Evolutionary conservation across 2,888 invertebrate genomes (phyloP), one percentile per base, ranked within the genome.

Genomic region (Tinea pellionella): DNA sequence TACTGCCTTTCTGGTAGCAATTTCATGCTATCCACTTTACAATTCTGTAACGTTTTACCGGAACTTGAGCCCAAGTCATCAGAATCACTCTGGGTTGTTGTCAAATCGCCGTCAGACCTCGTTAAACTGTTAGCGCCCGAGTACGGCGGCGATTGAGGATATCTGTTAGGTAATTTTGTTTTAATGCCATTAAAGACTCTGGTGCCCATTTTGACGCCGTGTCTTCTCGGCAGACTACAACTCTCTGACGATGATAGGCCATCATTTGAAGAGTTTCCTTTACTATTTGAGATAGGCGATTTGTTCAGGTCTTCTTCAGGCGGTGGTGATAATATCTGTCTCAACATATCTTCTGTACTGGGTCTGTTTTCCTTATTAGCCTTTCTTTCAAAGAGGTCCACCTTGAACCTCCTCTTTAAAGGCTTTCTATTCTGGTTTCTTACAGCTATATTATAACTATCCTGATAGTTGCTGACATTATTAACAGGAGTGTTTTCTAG

Each of bases 181-280:
- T 77, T 81, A 65, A 77, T 72, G 32, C 86, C 88, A 73, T 88
- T 87, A 67, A 92, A 92, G 9, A 92, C 92, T 68, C 92, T 88
- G 8, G 92, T 92, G 9, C 92, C 93, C 93, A 93, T 93, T 81
- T 92, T 92, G 2, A 93, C 93, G 2, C 93, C 92, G 66, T 90
- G 86, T 63, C 92, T 84, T 66, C 91, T 81, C 32, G 89, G 88
- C 63, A 88, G 77, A 65, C 87, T 88, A 63, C 77, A 77, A 62
- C 85, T 86, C 70, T 88, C 88, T 61, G 88, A 84, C 15, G 88
- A 88, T 42, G 88, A 88, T 18, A 88, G 67, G 1, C 82, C 80
- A 65, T 88, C 88, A 69, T 80, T 86, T 1, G 85, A 83, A 11
- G 80, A 59, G 64, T 79, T 83, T 13, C 77, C 80, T 61, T 71